Conservation (phyloP, 1,140 invertebrate species). For the Heliconius melpomene region DNA sequence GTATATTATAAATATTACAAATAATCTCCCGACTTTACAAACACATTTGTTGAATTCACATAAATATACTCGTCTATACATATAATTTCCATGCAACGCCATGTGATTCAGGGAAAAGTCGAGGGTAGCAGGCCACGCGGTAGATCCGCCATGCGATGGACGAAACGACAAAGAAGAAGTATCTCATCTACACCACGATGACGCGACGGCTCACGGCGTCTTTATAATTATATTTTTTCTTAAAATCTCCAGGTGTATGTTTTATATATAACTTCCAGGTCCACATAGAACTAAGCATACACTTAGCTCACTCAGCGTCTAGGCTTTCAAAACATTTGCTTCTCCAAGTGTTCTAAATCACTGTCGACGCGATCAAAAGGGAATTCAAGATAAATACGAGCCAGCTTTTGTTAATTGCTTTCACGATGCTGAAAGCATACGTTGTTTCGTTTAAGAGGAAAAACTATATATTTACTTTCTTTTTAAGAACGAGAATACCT, state of each 20-base stretch:
- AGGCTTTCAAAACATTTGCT: slow-evolving; percentile 19
- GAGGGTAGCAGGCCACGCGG: no score
- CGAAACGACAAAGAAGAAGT: no score
- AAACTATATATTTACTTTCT: neutral
- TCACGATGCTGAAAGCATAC: neutral
- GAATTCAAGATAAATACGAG: slow-evolving; percentile 3
- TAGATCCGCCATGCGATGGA: no score
- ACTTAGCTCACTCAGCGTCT: neutral
- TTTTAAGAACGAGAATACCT: neutral
- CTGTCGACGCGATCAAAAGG: slow-evolving; percentile 15
- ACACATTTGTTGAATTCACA: no score
- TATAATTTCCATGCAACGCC: no score
- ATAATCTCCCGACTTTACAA: no score
- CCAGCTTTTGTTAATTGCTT: slow-evolving; percentile 11
- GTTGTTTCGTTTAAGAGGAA: neutral
- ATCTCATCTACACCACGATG: neutral
- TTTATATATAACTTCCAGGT: neutral
- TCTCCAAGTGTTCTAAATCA: slow-evolving; percentile 17
- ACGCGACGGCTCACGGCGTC: neutral
- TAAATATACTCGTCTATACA: no score
- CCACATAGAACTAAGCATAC: neutral
- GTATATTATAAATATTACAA: no score
- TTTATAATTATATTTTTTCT: neutral
- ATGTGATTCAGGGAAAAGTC: no score
- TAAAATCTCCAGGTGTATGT: neutral